Conservation (phyloP, 2,888 invertebrate species). For the Erebia epiphron region DNA sequence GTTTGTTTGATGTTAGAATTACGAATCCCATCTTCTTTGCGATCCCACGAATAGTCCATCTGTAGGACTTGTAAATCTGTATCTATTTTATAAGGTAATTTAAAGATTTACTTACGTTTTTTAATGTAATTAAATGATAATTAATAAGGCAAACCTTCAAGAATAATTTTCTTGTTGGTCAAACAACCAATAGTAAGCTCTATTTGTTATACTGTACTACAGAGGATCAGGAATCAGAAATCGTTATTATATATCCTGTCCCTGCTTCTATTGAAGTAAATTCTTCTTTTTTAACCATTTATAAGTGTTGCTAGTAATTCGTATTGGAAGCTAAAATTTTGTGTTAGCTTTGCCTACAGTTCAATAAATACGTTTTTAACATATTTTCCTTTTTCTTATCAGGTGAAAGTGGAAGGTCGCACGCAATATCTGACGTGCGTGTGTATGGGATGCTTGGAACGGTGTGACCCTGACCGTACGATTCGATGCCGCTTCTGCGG, state of each 20-base stretch:
- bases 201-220: too few species aligned
- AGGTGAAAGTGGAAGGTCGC: slow-evolving; percentile 96
- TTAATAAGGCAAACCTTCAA: not conserved
- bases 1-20: slow-evolving; percentile 68
- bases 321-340: too few species aligned
- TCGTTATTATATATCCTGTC: too few species aligned
- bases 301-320: too few species aligned
- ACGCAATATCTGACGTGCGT: slow-evolving; percentile 96
- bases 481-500: slow-evolving; percentile 93
- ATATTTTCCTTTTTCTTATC: slow-evolving; percentile 40
- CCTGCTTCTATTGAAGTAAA: too few species aligned
- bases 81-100: not conserved
- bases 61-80: not conserved
- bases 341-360: not conserved
- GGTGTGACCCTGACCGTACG: slow-evolving; percentile 88
- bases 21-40: slow-evolving; percentile 49
- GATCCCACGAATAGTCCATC: slow-evolving; percentile 16
- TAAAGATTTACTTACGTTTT: not conserved
- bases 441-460: slow-evolving; percentile 97
- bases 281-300: too few species aligned
- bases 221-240: too few species aligned
- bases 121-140: too few species aligned
- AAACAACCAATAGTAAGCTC: too few species aligned
- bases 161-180: too few species aligned
- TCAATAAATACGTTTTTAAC: not conserved